Evolutionary conservation across 2,797 vertebrate species (phyloP), one percentile per base, ranked within the genome.

Genomic region (Taenioides sp.): DNA sequence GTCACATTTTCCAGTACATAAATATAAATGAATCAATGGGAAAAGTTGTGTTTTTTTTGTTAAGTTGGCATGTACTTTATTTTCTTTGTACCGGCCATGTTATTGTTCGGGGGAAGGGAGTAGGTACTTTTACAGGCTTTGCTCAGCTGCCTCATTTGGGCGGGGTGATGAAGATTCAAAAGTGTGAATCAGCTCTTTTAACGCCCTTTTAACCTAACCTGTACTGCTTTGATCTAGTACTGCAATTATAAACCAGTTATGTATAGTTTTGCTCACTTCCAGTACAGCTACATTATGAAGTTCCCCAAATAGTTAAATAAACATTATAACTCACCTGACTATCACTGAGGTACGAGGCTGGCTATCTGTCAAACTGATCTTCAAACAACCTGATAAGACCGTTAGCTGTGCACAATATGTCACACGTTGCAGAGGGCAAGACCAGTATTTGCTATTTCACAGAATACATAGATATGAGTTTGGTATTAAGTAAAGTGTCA

Each of bases 151-250:
- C 60, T 78, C 68, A 37, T 75, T 80, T 79, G 77, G 87, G 80
- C 1, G 74, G 80, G 76, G 76, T 80, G 40, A 71, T 70, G 76
- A 22, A 79, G 22, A 60, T 55, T 65, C 31, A 57, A 63, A 52
- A 55, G 70, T 85, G 71, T 85, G 78, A 89, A 86, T 83, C 75
- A 76, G 65, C 67, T 86, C 67, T 80, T 69, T 43, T 61, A 43
- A 31, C 43, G 58, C 67, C 37, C 43, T 65, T 23, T 52, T 22
- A 7, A 66, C 9, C 25, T n/a, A 25, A 74, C 43, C 22, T 57
- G 54, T 43, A 59, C 34, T 65, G 63, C 63, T 28, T 55, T 62
- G 2, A 28, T 16, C 5, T 55, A 55, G 34, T 22, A 57, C 31
- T 34, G 7, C 6, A 6, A 71, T 60, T 16, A 69, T 17, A 27